Base-by-base conservation (phyloP, 2,888 invertebrate genomes). In the Xestoiulus laeticollis region DNA sequence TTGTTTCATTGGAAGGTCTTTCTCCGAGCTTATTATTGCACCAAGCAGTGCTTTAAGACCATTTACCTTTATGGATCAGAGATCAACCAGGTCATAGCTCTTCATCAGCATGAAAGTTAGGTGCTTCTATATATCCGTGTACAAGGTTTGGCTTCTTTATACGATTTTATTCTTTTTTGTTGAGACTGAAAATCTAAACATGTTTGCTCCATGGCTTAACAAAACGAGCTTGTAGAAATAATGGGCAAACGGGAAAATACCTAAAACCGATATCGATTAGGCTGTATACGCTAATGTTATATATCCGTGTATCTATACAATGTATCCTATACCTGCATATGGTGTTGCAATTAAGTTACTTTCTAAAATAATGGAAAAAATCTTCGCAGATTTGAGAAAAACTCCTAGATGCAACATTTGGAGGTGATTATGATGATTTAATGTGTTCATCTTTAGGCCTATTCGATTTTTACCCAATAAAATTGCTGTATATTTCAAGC, bases 11-110 rank as follows among this genome's bases (percentile, higher is more conserved):
- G 59, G n/a, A 19, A 59, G 59, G 59, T n/a, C 59, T 59, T 59
- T 48, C 48, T 19, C 48, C 48, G 8, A 48, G 48, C 48, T 48
- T 59, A 59, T 59, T 59, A 59, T 59, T 59, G 59, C 59, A 59
- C 59, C 59, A 19, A 59, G 59, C 59, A 59, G 59, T 59, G 59
- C 59, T 59, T 59, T 59, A 59, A 59, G 59, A 59, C 59, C 59
- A 59, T 59, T 59, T 59, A 59, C 59, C 59, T 59, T 59, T 59
- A 59, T 59, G 59, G 59, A 59, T 59, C 59, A 59, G 59, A 59
- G 59, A 59, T 59, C 59, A 59, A 59, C n/a, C 59, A 59, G 59
- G 59, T 59, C 59, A 59, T 59, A 59, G 59, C 59, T 59, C 59
- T 59, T 59, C 59, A 59, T 59, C 59, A 59, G 59, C 22, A 22